phyloP scores from a whole-genome alignment of 2,113 vertebrate species.

The Leptocoma aspasia region DNA sequence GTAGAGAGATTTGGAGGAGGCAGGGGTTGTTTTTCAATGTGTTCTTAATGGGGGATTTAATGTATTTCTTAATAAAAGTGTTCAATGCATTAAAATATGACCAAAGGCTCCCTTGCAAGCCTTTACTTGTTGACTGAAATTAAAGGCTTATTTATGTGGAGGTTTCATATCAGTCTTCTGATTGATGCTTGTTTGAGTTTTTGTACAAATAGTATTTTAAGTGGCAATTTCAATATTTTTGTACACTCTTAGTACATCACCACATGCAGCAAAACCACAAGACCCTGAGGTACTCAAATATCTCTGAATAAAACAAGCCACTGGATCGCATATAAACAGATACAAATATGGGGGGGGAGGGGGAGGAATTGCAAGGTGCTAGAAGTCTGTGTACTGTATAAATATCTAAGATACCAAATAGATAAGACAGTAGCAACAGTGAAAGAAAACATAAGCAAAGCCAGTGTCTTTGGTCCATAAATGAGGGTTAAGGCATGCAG shows the following conservation, averaged over 20 bases:
- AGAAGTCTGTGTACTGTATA: not conserved
- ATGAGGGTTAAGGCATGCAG: not conserved
- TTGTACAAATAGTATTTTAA: constrained; percentile 32
- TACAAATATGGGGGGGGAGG: fast-evolving
- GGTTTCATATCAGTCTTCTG: not conserved
- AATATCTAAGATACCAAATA: constrained; percentile 1
- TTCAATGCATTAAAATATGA: not conserved
- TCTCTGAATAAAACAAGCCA: not conserved
- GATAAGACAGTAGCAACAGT: constrained; percentile 10
- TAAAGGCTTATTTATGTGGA: not conserved
- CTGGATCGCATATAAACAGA: not conserved
- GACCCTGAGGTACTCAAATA: not conserved
- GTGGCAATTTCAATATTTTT: constrained; percentile 26
- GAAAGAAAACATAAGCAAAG: constrained; percentile 28
- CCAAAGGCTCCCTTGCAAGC: not conserved
- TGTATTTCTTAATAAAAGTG: not conserved
- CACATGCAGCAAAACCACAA: constrained; percentile 17
- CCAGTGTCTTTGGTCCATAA: not conserved
- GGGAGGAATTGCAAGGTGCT: not conserved
- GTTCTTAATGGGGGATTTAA: not conserved
- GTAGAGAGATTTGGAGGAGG: not conserved
- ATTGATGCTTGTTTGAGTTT: not conserved
- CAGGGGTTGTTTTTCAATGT: not conserved
- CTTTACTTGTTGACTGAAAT: not conserved
- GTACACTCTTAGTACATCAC: not conserved